Evolutionary conservation across 1,140 invertebrate genomes (phyloP), one percentile per base, ranked within the genome.

Genomic region (Drosophila littoralis): DNA sequence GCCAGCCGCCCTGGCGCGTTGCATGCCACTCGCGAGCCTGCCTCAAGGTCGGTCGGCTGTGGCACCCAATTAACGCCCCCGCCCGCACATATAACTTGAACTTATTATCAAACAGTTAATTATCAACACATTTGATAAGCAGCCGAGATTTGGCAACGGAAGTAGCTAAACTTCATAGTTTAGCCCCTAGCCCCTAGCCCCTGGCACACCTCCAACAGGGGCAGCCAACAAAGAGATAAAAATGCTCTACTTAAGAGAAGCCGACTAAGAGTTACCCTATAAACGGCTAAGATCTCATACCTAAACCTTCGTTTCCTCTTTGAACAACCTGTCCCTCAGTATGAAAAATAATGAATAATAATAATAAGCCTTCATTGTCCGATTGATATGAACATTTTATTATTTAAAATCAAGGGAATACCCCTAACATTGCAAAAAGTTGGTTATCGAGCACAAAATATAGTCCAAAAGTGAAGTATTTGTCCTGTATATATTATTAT

Each of bases 61-160:
- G 54, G 8, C 52, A 17, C n/a, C 33, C 48, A 54, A 73, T 80
- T 80, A 80, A 75, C 77, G 79, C 38, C 54, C 35, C 40, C 33
- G 54, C 28, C 54, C 61, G 63, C 46, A 60, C 68, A 42, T 38
- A 22, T 48, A 13, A 54, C 28, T 43, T 15, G 13, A 51, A 48
- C 0, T 28, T 28, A 28, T 48, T 70, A 64, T 46, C 52, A 85
- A 86, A 70, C 75, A 76, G 83, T 66, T 85, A 86, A 85, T 85
- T 86, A 86, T 79, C 83, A 68, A 76, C 83, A 85, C 83, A 79
- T 79, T 70, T 79, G 83, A 79, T 86, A 77, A 73, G 64, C 58
- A 66, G 48, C 3, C 8, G 69, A 46, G 43, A 67, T 52, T 58
- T 38, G 43, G 45, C 55, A 59, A 17, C 57, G 57, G 57, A 59